Percentiles rank a stretch among this genome's conserved stretches.
Conservation (phyloP, 2,797 vertebrate species). For the Ibycter americanus region DNA sequence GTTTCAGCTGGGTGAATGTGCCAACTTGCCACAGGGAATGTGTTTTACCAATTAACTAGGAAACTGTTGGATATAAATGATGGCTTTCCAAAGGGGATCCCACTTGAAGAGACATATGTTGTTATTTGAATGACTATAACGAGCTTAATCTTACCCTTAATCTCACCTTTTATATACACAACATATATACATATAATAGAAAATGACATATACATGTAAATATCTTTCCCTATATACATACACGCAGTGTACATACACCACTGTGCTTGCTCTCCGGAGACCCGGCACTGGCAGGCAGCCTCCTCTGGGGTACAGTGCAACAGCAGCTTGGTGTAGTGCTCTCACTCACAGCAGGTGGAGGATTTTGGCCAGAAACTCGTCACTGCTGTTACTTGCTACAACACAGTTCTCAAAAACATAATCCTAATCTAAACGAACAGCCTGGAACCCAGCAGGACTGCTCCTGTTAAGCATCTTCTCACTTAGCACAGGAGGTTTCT, state of each 20-base stretch:
- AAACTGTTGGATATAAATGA: not conserved
- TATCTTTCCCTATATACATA: not conserved
- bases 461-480: not conserved
- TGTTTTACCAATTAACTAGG: not conserved
- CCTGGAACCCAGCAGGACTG: accelerated
- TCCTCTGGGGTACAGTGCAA: not conserved
- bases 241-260: accelerated
- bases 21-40: not conserved
- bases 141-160: not conserved
- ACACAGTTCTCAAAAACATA: not conserved
- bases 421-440: not conserved
- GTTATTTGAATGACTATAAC: not conserved
- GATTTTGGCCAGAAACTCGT: not conserved
- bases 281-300: not conserved
- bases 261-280: not conserved
- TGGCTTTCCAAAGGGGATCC: not conserved
- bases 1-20: not conserved
- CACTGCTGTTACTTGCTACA: not conserved
- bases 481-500: not conserved
- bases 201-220: not conserved
- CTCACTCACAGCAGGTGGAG: not conserved
- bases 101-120: not conserved
- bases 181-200: not conserved
- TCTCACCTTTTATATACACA: not conserved
- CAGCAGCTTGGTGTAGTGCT: not conserved